A percentile compares a stretch with the other conserved stretches of the same genome.
Evolutionary conservation across 2,888 invertebrate species (phyloP).

Genomic region (Dryobotodes eremita): DNA sequence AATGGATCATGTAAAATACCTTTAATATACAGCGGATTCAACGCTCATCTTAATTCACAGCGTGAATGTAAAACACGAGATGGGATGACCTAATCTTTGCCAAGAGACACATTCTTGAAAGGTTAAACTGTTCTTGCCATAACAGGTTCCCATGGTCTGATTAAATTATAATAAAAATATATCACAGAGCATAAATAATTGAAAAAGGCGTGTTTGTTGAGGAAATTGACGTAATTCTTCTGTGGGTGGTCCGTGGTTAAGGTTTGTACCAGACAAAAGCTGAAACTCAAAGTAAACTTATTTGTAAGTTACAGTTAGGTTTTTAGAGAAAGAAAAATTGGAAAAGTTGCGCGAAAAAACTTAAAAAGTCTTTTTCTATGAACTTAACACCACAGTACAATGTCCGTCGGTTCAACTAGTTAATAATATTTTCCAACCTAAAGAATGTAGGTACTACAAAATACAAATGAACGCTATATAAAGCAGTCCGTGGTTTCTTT

Average conservation of each 20-base stretch:
- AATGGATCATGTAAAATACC: neutral
- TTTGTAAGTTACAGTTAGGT: no score
- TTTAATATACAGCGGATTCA: neutral
- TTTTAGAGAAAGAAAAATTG: no score
- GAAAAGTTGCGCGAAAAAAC: no score
- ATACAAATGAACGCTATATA: neutral
- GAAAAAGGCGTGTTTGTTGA: constrained; percentile 14
- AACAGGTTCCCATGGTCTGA: constrained; percentile 24
- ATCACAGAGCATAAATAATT: constrained; percentile 29
- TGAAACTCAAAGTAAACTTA: no score
- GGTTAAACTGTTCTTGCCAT: constrained; percentile 37
- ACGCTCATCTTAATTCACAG: constrained; percentile 2
- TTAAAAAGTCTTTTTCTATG: no score
- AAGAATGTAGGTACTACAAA: neutral
- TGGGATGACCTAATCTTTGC: constrained; percentile 26
- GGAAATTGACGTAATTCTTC: constrained; percentile 20
- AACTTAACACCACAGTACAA: no score
- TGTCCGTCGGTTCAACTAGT: no score
- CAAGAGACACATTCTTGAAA: constrained; percentile 36
- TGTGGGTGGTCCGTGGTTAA: constrained; percentile 52
- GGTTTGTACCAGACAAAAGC: neutral
- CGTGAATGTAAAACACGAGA: neutral
- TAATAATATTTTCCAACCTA: neutral
- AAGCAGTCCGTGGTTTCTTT: constrained; percentile 28
- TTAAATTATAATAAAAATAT: constrained; percentile 46